These are phyloP conservation scores for Ochropleura leucogaster DNA, from an alignment of 2,888 invertebrate species.

Conservation along the genomic window DNA sequence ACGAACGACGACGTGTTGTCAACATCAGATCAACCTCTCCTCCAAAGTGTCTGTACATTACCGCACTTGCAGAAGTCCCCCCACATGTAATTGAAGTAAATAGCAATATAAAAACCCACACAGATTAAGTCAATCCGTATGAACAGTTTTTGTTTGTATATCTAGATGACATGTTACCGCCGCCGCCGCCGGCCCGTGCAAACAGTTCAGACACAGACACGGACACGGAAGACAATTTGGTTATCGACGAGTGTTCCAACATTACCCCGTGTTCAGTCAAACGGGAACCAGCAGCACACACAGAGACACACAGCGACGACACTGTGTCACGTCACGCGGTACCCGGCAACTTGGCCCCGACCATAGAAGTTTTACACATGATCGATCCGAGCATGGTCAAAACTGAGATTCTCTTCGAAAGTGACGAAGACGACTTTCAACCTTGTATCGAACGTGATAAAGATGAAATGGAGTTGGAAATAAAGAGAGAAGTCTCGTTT, in stretches of 20 bases:
- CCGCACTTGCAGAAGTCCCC: not conserved
- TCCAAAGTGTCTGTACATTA: not conserved
- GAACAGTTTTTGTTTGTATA: not conserved
- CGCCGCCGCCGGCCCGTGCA: too few species aligned
- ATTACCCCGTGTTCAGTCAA: conserved; percentile 2
- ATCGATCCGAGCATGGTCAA: conserved; percentile 36
- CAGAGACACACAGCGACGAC: not conserved
- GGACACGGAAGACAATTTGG: conserved; percentile 40
- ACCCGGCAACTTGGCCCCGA: not conserved
- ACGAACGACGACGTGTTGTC: too few species aligned
- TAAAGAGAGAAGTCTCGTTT: not conserved
- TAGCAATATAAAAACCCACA: not conserved
- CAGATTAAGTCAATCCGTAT: not conserved
- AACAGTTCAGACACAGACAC: conserved; percentile 10
- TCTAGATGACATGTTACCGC: conserved; percentile 1
- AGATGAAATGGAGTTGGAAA: not conserved
- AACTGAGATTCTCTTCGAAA: conserved; percentile 40
- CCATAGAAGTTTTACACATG: conserved; percentile 22
- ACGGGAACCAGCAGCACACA: not conserved
- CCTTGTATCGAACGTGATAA: not conserved
- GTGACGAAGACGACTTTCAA: conserved; percentile 46
- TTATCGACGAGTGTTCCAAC: conserved; percentile 35
- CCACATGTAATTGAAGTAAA: not conserved
- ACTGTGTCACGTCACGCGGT: not conserved
- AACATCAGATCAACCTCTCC: too few species aligned